A percentile compares a stretch with the other conserved stretches of the same genome.
phyloP scores from a whole-genome alignment of 2,888 invertebrate species.

The Meliscaeva auricollis region DNA sequence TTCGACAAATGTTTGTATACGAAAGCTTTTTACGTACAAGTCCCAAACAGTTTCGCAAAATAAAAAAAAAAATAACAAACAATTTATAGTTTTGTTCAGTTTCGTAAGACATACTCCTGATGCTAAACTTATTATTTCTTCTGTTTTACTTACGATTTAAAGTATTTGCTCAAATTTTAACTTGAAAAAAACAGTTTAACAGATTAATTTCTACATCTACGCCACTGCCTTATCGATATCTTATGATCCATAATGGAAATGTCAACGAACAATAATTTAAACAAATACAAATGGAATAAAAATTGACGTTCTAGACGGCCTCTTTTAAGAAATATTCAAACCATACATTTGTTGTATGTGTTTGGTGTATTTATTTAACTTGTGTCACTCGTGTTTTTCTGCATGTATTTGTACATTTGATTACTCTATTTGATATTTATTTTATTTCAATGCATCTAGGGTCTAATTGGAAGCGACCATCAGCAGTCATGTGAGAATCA shows the following conservation, averaged over 20 bases:
- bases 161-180: no score
- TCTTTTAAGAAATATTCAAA: slow-evolving; percentile 41
- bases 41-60: no score
- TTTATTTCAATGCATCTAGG: slow-evolving; percentile 67
- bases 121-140: no score
- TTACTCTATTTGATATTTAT: slow-evolving; percentile 60
- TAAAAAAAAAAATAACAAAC: no score
- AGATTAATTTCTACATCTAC: neutral
- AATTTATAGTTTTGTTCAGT: no score
- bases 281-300: slow-evolving; percentile 1
- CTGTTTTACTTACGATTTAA: no score
- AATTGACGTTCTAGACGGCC: neutral
- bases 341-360: neutral
- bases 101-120: no score
- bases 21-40: no score
- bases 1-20: no score
- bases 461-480: slow-evolving; percentile 25
- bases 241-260: slow-evolving; percentile 8
- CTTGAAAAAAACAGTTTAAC: no score
- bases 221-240: slow-evolving; percentile 10
- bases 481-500: slow-evolving; percentile 55
- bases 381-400: slow-evolving; percentile 31
- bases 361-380: neutral
- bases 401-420: slow-evolving; percentile 55
- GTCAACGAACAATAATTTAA: slow-evolving; percentile 22